Percentiles rank a stretch among this genome's conserved stretches.
These are phyloP conservation scores for Wiebesia pumilae DNA, from an alignment of 1,140 invertebrate genomes.

Conservation along the genomic window DNA sequence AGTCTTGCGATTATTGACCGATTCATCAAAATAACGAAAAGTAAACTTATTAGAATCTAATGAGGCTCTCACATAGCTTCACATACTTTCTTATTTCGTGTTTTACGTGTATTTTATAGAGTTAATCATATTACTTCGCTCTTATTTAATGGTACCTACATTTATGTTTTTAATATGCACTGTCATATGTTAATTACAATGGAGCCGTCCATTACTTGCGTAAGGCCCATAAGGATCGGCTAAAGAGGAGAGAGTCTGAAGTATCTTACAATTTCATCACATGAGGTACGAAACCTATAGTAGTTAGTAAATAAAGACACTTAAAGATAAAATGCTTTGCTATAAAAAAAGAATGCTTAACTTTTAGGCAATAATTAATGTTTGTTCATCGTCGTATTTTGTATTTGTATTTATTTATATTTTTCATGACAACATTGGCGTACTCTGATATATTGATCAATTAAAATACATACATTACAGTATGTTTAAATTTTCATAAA, in stretches of 20 bases:
- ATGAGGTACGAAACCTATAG: neutral
- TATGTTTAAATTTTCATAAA: no score
- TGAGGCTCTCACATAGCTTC: neutral
- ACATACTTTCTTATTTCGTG: neutral
- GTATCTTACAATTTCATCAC: neutral
- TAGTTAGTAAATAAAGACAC: neutral
- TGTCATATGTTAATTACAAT: slow-evolving; percentile 7
- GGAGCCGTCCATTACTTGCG: neutral
- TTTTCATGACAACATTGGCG: neutral
- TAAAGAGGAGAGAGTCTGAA: neutral
- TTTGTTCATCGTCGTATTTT: neutral
- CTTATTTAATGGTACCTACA: slow-evolving; percentile 3
- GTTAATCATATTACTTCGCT: slow-evolving; percentile 19
- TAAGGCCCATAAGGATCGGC: neutral
- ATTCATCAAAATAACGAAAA: slow-evolving; percentile 16
- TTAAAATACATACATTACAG: neutral
- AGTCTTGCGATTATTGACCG: neutral
- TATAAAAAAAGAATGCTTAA: neutral
- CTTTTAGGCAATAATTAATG: neutral
- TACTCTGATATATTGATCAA: neutral
- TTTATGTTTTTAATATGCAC: slow-evolving; percentile 4
- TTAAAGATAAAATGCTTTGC: neutral
- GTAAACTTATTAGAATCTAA: neutral
- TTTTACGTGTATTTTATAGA: neutral
- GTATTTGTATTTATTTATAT: neutral